Percentiles rank a stretch among this genome's conserved stretches.
Conservation (phyloP, 1,140 invertebrate species). For the Bombus soroeensis region DNA sequence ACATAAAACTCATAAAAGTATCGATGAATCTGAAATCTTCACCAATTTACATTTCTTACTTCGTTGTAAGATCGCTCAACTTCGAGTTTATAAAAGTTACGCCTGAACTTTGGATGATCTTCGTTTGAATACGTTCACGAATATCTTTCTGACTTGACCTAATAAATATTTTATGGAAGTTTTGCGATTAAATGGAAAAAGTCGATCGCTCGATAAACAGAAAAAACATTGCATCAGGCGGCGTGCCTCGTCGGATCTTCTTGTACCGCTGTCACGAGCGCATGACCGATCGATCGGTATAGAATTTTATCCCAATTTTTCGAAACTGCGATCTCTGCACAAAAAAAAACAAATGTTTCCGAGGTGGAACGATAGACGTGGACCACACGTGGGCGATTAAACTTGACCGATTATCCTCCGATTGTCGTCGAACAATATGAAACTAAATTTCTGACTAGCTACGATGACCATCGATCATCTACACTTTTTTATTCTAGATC, state of each 20-base stretch:
- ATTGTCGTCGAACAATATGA: slow-evolving; percentile 17
- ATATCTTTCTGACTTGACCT: not conserved
- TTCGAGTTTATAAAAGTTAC: not conserved
- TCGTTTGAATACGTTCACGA: no score
- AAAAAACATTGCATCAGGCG: not conserved
- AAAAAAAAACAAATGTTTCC: not conserved
- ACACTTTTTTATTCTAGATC: not conserved
- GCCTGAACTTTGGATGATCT: no score
- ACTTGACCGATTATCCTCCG: slow-evolving; percentile 26
- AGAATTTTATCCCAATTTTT: slow-evolving; percentile 25
- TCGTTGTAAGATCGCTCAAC: not conserved
- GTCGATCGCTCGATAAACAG: not conserved
- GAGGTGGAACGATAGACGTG: not conserved
- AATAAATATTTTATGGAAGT: not conserved
- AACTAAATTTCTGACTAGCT: slow-evolving; percentile 18
- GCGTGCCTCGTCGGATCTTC: slow-evolving; percentile 36
- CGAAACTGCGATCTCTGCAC: slow-evolving; percentile 11
- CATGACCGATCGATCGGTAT: slow-evolving; percentile 51
- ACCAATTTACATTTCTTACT: not conserved
- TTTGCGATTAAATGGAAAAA: not conserved
- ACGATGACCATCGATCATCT: slow-evolving; percentile 13
- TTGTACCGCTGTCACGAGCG: slow-evolving; percentile 58
- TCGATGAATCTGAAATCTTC: no score
- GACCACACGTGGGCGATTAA: slow-evolving; percentile 37
- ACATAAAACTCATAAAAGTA: no score